Conservation (phyloP, 2,888 invertebrate genomes). For the Nesidiocoris tenuis region DNA sequence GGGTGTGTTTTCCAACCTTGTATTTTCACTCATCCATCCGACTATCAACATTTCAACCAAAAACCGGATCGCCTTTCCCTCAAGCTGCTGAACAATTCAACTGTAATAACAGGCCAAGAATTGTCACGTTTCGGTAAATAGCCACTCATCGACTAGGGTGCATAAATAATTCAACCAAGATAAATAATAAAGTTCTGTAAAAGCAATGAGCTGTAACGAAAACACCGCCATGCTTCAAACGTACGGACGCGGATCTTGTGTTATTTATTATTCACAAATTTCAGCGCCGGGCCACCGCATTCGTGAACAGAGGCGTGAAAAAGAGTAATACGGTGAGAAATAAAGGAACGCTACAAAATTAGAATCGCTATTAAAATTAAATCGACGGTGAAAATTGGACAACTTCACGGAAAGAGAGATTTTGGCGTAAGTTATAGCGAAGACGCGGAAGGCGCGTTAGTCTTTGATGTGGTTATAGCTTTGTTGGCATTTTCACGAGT, state of each 20-base stretch:
- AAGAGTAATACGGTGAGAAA: not conserved
- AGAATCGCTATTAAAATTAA: constrained; percentile 27
- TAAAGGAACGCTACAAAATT: not conserved
- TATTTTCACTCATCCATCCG: no score
- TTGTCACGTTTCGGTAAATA: no score
- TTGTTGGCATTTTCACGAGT: constrained; percentile 23
- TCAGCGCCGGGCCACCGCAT: constrained; percentile 9
- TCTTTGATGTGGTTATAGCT: constrained; percentile 32
- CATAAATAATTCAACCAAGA: no score
- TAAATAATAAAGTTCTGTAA: no score
- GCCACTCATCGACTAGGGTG: no score
- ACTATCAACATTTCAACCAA: no score
- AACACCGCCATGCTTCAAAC: not conserved
- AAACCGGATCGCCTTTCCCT: no score
- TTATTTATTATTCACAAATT: constrained; percentile 10
- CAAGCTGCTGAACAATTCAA: no score
- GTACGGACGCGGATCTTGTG: not conserved
- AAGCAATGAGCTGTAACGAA: not conserved
- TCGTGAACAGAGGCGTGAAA: not conserved
- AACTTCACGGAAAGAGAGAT: constrained; percentile 23
- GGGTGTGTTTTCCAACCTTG: no score
- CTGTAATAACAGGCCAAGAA: no score
- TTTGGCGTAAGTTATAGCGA: constrained; percentile 22
- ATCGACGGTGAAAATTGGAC: constrained; percentile 28
- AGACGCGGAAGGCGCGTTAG: not conserved